A percentile compares a stretch with the other conserved stretches of the same genome.
Conservation (phyloP, 2,888 invertebrate genomes). For the Agrilus mali region DNA sequence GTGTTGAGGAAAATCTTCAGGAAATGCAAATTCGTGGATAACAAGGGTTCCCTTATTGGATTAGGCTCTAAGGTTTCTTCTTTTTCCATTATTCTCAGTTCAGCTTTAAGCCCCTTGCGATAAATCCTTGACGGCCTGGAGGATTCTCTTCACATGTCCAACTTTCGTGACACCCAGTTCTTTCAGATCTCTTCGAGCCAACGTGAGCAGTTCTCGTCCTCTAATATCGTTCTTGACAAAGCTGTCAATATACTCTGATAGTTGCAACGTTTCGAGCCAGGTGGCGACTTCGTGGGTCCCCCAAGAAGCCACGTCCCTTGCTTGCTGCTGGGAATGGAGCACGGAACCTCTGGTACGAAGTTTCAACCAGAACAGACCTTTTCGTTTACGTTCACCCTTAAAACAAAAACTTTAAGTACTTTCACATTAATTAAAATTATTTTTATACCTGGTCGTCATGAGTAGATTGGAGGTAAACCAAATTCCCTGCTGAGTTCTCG, state of each 20-base stretch:
- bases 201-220: constrained; percentile 73
- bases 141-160: constrained; percentile 89
- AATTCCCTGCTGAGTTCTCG: constrained; percentile 38
- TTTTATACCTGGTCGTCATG: constrained; percentile 38
- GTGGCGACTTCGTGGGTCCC: constrained; percentile 77
- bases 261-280: constrained; percentile 82
- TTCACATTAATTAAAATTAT: not conserved
- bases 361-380: constrained; percentile 58
- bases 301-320: constrained; percentile 55
- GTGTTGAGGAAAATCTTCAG: too few species aligned
- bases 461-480: constrained; percentile 44
- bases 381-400: constrained; percentile 38
- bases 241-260: constrained; percentile 82
- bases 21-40: too few species aligned
- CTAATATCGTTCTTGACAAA: constrained; percentile 86
- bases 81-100: too few species aligned
- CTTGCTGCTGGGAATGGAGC: constrained; percentile 35
- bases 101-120: constrained; percentile 28
- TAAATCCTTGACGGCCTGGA: constrained; percentile 83
- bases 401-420: constrained; percentile 7
- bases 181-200: constrained; percentile 76
- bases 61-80: too few species aligned
- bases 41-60: too few species aligned
- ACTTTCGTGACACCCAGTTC: constrained; percentile 91
- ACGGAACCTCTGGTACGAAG: constrained; percentile 38